These are phyloP conservation scores for Eidolon dupreanum DNA, from an alignment of 2,797 vertebrate genomes.

Conservation along the genomic window DNA sequence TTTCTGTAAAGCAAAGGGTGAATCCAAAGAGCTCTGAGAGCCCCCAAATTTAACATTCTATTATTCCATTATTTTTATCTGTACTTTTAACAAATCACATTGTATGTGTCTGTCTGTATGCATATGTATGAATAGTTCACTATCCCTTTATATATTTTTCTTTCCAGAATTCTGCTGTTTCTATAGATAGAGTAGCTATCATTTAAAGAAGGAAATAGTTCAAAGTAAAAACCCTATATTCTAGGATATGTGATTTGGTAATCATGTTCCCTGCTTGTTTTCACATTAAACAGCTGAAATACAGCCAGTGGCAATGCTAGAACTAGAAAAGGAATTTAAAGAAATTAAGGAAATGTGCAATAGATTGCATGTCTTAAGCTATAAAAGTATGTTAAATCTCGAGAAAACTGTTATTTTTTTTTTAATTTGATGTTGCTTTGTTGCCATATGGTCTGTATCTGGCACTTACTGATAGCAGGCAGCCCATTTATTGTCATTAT, in stretches of 20 bases:
- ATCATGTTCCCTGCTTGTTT: background rate
- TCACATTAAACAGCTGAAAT: background rate
- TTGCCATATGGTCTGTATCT: slow-evolving; percentile 44
- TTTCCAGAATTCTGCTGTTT: background rate
- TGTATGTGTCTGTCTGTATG: background rate
- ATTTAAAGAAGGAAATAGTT: background rate
- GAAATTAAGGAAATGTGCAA: background rate
- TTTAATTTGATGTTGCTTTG: background rate
- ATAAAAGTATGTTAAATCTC: background rate
- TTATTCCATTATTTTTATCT: background rate
- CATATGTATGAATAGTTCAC: background rate
- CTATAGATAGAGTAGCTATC: background rate
- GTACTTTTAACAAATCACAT: background rate
- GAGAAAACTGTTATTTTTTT: background rate
- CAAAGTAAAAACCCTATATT: background rate
- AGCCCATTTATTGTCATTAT: slow-evolving; percentile 35
- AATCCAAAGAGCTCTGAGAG: background rate
- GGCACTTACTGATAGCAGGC: slow-evolving; percentile 49
- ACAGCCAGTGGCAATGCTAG: background rate
- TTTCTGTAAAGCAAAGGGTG: background rate
- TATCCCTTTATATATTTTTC: background rate
- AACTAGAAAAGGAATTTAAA: background rate
- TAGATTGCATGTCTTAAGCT: slow-evolving; percentile 1
- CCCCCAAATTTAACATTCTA: background rate
- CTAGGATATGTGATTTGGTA: background rate